Conservation (phyloP, 2,113 vertebrate species). For the Butorides virescens region DNA sequence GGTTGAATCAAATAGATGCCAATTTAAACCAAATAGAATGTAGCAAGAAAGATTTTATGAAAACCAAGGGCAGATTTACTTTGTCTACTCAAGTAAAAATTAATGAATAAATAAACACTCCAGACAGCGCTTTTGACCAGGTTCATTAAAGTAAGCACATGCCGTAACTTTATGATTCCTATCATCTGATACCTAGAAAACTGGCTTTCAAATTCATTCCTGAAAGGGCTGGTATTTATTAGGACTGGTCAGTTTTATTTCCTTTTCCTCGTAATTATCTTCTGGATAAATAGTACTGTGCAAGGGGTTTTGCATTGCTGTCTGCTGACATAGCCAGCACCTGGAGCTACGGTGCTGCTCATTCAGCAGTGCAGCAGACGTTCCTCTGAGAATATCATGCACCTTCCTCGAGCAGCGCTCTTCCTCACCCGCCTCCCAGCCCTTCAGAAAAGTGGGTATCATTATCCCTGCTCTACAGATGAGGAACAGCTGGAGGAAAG, state of each 20-base stretch:
- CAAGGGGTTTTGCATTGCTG: slow-evolving; percentile 12
- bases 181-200: slow-evolving; percentile 41
- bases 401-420: neutral
- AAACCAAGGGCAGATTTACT: slow-evolving; percentile 48
- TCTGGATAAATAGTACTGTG: neutral
- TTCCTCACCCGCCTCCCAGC: neutral
- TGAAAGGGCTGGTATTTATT: slow-evolving; percentile 26
- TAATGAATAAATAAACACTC: slow-evolving; percentile 59
- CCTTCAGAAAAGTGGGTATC: neutral
- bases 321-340: slow-evolving; percentile 12
- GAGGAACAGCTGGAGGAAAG: slow-evolving; percentile 1
- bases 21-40: slow-evolving; percentile 45
- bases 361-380: neutral
- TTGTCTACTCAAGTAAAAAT: slow-evolving; percentile 65
- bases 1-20: slow-evolving; percentile 26
- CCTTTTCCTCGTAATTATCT: slow-evolving; percentile 17
- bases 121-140: slow-evolving; percentile 21
- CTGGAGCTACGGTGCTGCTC: neutral
- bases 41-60: slow-evolving; percentile 34
- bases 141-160: neutral
- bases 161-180: slow-evolving; percentile 15
- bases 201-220: neutral
- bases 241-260: slow-evolving; percentile 20
- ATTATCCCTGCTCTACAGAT: neutral
- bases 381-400: neutral